These are phyloP conservation scores for Whitmania pigra DNA, from an alignment of 1,140 invertebrate species.

Conservation along the genomic window DNA sequence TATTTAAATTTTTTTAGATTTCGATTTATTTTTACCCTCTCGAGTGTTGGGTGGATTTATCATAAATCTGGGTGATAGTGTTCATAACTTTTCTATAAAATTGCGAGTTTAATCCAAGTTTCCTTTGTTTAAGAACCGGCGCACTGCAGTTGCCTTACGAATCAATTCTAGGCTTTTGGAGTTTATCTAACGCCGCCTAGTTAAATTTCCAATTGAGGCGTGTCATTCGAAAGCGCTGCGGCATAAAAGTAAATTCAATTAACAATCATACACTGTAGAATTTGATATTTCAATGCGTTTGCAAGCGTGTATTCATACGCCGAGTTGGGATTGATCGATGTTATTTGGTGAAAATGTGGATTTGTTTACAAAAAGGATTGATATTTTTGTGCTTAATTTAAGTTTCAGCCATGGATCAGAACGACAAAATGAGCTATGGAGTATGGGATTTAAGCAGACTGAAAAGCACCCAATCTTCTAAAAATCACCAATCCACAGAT, in stretches of 20 bases:
- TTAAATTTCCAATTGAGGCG: no score
- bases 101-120: slow-evolving; percentile 10
- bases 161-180: no score
- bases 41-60: background rate
- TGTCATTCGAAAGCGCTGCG: no score
- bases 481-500: background rate
- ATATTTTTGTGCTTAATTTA: slow-evolving; percentile 9
- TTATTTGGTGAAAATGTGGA: no score
- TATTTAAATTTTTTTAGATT: slow-evolving; percentile 8
- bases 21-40: background rate
- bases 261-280: no score
- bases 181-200: no score
- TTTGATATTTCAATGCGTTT: no score
- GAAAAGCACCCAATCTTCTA: background rate
- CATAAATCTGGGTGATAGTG: background rate
- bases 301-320: no score
- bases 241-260: no score
- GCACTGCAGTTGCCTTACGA: background rate
- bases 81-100: slow-evolving; percentile 1
- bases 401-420: background rate
- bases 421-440: background rate
- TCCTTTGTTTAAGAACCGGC: slow-evolving; percentile 11
- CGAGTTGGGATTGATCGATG: no score
- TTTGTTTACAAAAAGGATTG: background rate
- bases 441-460: background rate